Evolutionary conservation across 2,888 invertebrate genomes (phyloP), one percentile per base, ranked within the genome.

Genomic region (Andrena bicolor): DNA sequence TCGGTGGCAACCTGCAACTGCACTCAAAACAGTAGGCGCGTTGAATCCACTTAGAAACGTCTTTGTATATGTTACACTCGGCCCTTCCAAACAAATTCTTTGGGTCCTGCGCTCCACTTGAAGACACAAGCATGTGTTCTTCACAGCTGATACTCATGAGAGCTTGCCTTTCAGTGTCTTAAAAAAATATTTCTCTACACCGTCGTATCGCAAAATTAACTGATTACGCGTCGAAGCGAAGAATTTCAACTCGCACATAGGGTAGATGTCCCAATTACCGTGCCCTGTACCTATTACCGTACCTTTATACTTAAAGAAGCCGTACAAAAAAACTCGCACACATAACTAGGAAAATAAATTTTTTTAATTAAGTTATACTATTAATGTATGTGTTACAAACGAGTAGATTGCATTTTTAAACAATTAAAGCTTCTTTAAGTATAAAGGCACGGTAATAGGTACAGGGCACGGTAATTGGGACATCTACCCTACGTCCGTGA

Each of bases 21-120:
- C 73, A 7, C 23, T 41, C 20, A 32, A 30, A 51, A 60, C 10
- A 26, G 48, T 60, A 63, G 66, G 2, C 61, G 41, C n/a, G 66
- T 78, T 53, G 75, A 68, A 63, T 51, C 66, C 77, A 77, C 74
- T 77, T 65, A 20, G 60, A 20, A 51, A 30, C 35, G 28, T 30
- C 8, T 74, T 13, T 66, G 74, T 66, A 30, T 66, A 74, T 49
- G 35, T 30, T 16, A 61, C 56, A 41, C 13, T 49, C 65, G 7
- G 28, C 23, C 23, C 23, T 16, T 74, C 28, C 26, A 77, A 51
- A 74, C 20, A 61, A 75, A 61, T 61, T 30, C 5, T 10, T 51
- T 6, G 10, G 28, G 35, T 51, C 26, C 6, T 13, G 28, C n/a
- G 13, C 73, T 63, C 10, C 53, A 30, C 26, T 53, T 7, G 13